Percentiles rank a stretch among this genome's conserved stretches.
phyloP scores from a whole-genome alignment of 1,140 invertebrate genomes.

The Eufriesea mexicana region DNA sequence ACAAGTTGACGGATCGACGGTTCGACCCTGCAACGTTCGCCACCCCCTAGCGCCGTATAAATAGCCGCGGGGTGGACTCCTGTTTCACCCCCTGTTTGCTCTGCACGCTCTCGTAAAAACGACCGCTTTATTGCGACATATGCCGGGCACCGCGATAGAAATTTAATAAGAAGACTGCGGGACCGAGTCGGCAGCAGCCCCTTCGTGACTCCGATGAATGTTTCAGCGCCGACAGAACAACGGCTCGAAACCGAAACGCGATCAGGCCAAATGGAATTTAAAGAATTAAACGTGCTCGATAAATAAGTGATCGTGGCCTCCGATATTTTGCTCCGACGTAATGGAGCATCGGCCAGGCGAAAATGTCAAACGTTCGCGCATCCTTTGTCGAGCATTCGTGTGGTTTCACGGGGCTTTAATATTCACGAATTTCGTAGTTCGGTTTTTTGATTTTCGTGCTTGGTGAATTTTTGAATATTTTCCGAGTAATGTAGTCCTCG shows the following conservation, averaged over 20 bases:
- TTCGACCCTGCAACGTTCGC: constrained; percentile 4
- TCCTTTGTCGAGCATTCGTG: neutral
- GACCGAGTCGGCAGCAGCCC: neutral
- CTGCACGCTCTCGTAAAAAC: constrained; percentile 23
- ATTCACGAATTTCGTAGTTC: too few species aligned
- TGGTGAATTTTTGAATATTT: too few species aligned
- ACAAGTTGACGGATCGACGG: constrained; percentile 59
- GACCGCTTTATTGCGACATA: constrained; percentile 30
- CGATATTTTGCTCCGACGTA: neutral
- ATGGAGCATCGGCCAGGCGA: neutral
- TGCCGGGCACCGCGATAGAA: constrained; percentile 33
- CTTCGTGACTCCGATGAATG: constrained; percentile 9
- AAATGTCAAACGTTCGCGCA: neutral
- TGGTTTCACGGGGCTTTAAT: rapidly evolving
- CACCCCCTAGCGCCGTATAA: constrained; percentile 4
- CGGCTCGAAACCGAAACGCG: neutral
- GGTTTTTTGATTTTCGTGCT: too few species aligned
- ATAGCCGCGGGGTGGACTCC: constrained; percentile 4
- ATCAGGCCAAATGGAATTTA: constrained; percentile 19
- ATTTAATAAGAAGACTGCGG: constrained; percentile 42
- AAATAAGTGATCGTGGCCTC: neutral
- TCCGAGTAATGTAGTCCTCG: too few species aligned
- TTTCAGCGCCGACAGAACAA: neutral
- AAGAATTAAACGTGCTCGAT: constrained; percentile 4
- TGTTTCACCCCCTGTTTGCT: constrained; percentile 1